Base-by-base conservation (phyloP, 2,113 vertebrate species). In the Nyctibius bracteatus region DNA sequence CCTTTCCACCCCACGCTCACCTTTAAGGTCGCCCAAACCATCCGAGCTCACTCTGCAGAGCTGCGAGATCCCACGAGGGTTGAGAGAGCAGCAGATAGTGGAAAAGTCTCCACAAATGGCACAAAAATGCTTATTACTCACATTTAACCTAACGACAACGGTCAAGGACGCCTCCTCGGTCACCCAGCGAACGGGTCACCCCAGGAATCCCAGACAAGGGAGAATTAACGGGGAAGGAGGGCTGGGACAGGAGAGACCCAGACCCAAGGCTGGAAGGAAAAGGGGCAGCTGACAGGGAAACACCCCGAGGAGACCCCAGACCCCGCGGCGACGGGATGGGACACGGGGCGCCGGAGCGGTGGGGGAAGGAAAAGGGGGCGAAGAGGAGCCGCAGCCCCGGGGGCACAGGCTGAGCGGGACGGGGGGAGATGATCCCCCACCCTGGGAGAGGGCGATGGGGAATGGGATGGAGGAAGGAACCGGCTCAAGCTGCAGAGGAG, bases 261-360 rank as follows among this genome's bases (percentile, higher is more conserved):
- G 47, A 3, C 11, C 19, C 12, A 2, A 10, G 12, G 25, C 21
- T 22, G 62, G 54, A 35, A 43, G 37, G n/a, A 10, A 27, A 33
- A 58, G 65, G 23, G 35, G 54, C 35, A 25, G 44, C 12, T 21
- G 51, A 14, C 5, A 9, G 37, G 37, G 25, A 13, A 54, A 37
- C 18, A 17, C 12, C 39, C 27, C 1, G 2, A 43, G 55, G 24
- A 61, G 27, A 12, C 4, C 47, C 57, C 46, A 9, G 17, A 10
- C 21, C 62, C 27, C 9, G 6, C 20, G 5, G 52, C 3, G 21
- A 5, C 8, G 41, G 27, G 63, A 12, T 4, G 51, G 58, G 58
- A 25, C 15, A 20, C 1, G 8, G 12, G 30, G 37, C 0, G 2
- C 14, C 27, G 5, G 33, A 31, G n/a, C 15, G 1, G 21, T 10